phyloP scores from a whole-genome alignment of 2,113 vertebrate species.

The Crotalus horridus region DNA sequence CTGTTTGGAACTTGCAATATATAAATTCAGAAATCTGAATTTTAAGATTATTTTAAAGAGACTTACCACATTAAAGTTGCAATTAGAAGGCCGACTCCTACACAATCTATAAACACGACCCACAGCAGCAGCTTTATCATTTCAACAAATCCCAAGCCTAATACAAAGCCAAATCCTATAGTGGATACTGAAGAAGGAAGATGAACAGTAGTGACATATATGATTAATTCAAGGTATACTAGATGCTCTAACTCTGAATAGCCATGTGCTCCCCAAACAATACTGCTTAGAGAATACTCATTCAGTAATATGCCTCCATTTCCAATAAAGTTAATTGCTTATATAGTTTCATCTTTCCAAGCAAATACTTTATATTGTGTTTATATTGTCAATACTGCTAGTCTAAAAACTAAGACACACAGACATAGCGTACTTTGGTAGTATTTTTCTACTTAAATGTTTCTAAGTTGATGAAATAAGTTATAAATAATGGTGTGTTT shows the following conservation, averaged over 20 bases:
- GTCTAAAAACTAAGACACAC: neutral
- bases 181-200: constrained; percentile 82
- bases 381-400: neutral
- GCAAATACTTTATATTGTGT: neutral
- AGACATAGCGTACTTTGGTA: neutral
- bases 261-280: neutral
- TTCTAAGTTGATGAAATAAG: neutral
- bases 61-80: constrained; percentile 97
- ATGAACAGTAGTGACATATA: neutral
- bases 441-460: neutral
- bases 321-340: neutral
- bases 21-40: neutral
- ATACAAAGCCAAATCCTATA: constrained; percentile 90
- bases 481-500: neutral
- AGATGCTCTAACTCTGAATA: neutral
- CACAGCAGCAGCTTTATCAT: constrained; percentile 93
- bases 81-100: constrained; percentile 93
- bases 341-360: neutral
- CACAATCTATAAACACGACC: constrained; percentile 96
- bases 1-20: neutral
- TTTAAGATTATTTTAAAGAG: neutral
- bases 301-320: neutral
- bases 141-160: constrained; percentile 90
- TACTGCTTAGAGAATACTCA: neutral
- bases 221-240: neutral